Base-by-base conservation (phyloP, 2,888 invertebrate species). In the Brachylomia viminalis region DNA sequence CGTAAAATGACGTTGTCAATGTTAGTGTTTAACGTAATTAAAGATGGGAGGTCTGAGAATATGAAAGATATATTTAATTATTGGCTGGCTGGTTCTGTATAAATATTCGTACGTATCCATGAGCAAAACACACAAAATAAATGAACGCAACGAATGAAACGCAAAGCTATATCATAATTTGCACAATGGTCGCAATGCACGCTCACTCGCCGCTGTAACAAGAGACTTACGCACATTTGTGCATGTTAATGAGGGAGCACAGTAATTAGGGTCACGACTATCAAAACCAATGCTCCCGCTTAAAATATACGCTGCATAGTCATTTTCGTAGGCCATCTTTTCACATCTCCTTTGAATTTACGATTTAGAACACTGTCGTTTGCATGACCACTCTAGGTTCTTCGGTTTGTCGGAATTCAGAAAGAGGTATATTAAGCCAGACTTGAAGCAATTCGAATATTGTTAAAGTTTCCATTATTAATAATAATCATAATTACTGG, bases 1-100 rank as follows among this genome's bases (percentile, higher is more conserved):
- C 92, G 91, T 92, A 90, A 93, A 94, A 92, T 90, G 87, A 92
- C 90, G 88, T 91, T 91, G 91, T 91, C 91, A 91, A 91, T 83
- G 75, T 83, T 79, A 77, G 69, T 79, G 74, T 80, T 79, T 80
- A 70, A 77, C 87, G 89, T 87, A 87, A 85, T 90, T 91, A 90
- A 87, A 88, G 88, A 89, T 86, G 88, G 92, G 90, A 89, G 90
- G 90, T 89, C 89, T 82, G 54, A 81, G 82, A 75, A 75, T 69
- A 59, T 52, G 38, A 11, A 61, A 71, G 20, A 64, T 54, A n/a
- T 54, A 33, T 70, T 49, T 45, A 52, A 65, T 73, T 68, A 71
- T 38, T 80, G 27, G 33, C 54, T 59, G 15, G 33, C 65, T 61
- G 49, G 13, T 80, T 61, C 1, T 27, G 8, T 49, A 65, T 77